phyloP scores from a whole-genome alignment of 1,140 invertebrate species.

The Sycophaga agraensis region DNA sequence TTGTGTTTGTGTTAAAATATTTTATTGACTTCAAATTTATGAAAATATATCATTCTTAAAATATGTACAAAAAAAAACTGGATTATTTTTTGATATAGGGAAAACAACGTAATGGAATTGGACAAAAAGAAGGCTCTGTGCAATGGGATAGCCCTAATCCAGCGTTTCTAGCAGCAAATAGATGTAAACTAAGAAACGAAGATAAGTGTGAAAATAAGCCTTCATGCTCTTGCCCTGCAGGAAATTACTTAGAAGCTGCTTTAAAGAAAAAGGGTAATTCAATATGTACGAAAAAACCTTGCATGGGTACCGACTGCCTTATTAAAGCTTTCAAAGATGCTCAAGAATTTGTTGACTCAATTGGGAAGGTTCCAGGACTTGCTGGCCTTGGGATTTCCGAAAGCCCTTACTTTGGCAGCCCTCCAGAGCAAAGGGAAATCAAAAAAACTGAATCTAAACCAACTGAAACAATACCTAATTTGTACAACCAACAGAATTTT shows the following conservation, averaged over 20 bases:
- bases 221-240: constrained; percentile 31
- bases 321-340: constrained; percentile 42
- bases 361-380: constrained; percentile 42
- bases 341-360: constrained; percentile 45
- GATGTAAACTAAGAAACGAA: constrained; percentile 1
- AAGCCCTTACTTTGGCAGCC: constrained; percentile 42
- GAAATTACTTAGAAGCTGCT: constrained; percentile 14
- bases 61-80: neutral
- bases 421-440: neutral
- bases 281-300: constrained; percentile 34
- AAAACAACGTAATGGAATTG: neutral
- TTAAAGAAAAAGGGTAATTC: constrained; percentile 14
- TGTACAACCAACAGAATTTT: neutral
- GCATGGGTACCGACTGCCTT: constrained; percentile 39
- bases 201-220: neutral
- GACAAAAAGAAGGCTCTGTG: neutral
- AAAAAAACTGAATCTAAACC: constrained; percentile 11
- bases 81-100: neutral
- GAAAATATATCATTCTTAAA: no score
- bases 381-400: constrained; percentile 45
- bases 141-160: constrained; percentile 4
- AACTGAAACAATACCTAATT: neutral
- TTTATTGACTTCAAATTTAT: no score
- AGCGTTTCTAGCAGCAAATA: constrained; percentile 5
- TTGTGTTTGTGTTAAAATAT: no score